Base-by-base conservation (phyloP, 2,888 invertebrate genomes). In the Trissolcus brochymenae region DNA sequence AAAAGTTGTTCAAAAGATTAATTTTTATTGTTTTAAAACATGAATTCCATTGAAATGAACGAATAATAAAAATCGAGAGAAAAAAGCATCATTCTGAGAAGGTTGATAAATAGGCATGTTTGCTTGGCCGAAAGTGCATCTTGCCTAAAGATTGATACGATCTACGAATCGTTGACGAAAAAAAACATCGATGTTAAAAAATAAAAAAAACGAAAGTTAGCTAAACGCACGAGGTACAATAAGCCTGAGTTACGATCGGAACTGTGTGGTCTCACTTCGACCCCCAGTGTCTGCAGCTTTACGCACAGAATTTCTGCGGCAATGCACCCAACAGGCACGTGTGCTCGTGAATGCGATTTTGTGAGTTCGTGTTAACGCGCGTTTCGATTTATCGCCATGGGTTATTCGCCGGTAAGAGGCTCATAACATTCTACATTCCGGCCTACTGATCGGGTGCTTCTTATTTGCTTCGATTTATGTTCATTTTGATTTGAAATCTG, bases 341-440 rank as follows among this genome's bases (percentile, higher is more conserved):
- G 62, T 75, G 49, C 49, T 17, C 67, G 59, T 46, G 75, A 68
- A 75, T 75, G 68, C 68, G 57, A 64, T 75, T 68, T 75, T 68
- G 68, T 59, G 79, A 82, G 80, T 84, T 84, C 83, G 82, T 80
- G 82, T 82, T 84, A 84, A 82, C 84, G 82, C 76, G 79, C 68
- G 35, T 62, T 74, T 54, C 49, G 49, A 73, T 73, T 73, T 73
- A 73, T 73, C 60, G 60, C 73, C 67, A 51, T 56, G 55, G 57
- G 66, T 66, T 67, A 67, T 74, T 61, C 67, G 35, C 51, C 56
- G 29, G 51, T 62, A 74, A 74, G 67, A 66, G 67, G 60, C 61
- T 66, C 61, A 55, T 66, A 73, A 66, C 73, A 73, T 73, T 66
- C 66, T 73, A 56, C 65, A 61, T 61, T 65, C 62, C 72, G 66